These are phyloP conservation scores for Drosophila melanosoma DNA, from an alignment of 2,888 invertebrate genomes.

Conservation along the genomic window DNA sequence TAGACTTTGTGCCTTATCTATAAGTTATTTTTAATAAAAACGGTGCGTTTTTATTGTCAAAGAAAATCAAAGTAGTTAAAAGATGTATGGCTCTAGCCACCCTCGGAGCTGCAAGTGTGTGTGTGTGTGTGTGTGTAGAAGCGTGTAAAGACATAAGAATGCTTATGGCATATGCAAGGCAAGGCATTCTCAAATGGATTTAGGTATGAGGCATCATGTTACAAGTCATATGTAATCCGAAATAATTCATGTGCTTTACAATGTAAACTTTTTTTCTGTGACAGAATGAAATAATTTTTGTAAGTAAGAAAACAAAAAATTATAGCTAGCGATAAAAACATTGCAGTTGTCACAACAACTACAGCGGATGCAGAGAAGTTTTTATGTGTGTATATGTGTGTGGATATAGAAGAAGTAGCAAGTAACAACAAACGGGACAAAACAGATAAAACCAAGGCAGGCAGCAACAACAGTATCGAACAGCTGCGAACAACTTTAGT, in stretches of 20 bases:
- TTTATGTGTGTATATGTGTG: neutral
- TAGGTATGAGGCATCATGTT: slow-evolving; percentile 47
- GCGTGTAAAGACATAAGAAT: neutral
- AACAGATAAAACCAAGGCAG: slow-evolving; percentile 38
- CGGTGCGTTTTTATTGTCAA: neutral
- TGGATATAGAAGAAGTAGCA: slow-evolving; percentile 31
- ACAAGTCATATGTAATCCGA: slow-evolving; percentile 39
- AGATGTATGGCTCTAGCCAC: slow-evolving; percentile 13
- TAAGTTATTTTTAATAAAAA: neutral
- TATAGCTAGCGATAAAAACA: slow-evolving; percentile 37
- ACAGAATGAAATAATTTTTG: slow-evolving; percentile 35
- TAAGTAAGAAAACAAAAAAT: slow-evolving; percentile 18
- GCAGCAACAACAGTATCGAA: slow-evolving; percentile 19
- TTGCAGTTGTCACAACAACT: slow-evolving; percentile 18
- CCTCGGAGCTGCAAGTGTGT: slow-evolving; percentile 30
- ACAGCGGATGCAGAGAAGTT: slow-evolving; percentile 46
- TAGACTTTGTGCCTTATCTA: neutral
- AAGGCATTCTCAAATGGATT: slow-evolving; percentile 59
- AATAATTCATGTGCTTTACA: slow-evolving; percentile 41
- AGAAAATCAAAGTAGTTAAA: neutral
- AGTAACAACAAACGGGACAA: slow-evolving; percentile 53
- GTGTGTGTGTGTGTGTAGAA: slow-evolving; percentile 1
- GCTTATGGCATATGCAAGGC: slow-evolving; percentile 50
- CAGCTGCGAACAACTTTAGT: slow-evolving; percentile 44
- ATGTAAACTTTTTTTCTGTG: slow-evolving; percentile 40